Conservation (phyloP, 2,888 invertebrate species). For the Penaeus monodon region DNA sequence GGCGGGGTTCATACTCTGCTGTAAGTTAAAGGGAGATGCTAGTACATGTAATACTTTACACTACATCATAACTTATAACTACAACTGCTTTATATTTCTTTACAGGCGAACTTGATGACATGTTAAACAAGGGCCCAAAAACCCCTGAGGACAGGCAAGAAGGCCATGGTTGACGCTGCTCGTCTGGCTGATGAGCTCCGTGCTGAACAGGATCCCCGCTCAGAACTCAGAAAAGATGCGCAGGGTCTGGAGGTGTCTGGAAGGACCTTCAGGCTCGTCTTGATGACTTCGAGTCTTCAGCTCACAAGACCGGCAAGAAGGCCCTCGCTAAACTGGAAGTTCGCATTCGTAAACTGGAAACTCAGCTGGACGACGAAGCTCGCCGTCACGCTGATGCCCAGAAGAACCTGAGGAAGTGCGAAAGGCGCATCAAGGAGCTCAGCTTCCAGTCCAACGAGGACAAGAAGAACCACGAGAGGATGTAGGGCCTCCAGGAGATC, state of each 20-base stretch:
- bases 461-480: conserved; percentile 99
- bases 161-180: conserved; percentile 82
- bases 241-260: conserved; percentile 88
- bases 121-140: too few species aligned
- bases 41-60: too few species aligned
- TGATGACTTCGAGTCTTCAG: conserved; percentile 66
- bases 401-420: conserved; percentile 74
- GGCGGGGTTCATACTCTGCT: conserved; percentile 96
- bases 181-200: conserved; percentile 94
- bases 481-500: conserved; percentile 99
- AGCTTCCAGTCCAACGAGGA: conserved; percentile 87
- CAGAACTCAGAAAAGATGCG: conserved; percentile 93
- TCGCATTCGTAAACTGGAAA: conserved; percentile 40
- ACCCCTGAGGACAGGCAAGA: too few species aligned
- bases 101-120: too few species aligned
- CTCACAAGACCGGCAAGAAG: too few species aligned
- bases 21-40: conserved; percentile 72
- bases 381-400: conserved; percentile 74
- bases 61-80: conserved; percentile 69
- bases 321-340: too few species aligned
- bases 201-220: conserved; percentile 84
- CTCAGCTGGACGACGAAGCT: conserved; percentile 72
- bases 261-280: conserved; percentile 75
- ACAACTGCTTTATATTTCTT: too few species aligned
- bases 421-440: conserved; percentile 73